These are phyloP conservation scores for Scaeva pyrastri DNA, from an alignment of 2,888 invertebrate species.

Conservation along the genomic window DNA sequence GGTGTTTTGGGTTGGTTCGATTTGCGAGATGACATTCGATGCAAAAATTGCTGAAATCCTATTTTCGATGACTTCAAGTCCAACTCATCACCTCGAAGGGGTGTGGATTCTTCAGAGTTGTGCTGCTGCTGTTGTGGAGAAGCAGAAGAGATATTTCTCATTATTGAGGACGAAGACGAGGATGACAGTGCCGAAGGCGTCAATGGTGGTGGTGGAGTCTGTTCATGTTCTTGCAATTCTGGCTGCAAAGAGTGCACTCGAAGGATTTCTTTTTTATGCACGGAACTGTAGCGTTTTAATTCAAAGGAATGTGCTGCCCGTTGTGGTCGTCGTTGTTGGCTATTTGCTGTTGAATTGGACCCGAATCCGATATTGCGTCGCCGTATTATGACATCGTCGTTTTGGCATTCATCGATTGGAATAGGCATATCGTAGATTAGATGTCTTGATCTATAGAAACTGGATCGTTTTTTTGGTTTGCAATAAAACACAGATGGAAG, in stretches of 20 bases:
- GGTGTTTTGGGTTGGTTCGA: slow-evolving; percentile 80
- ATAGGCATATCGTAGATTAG: slow-evolving; percentile 87
- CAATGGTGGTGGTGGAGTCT: slow-evolving; percentile 77
- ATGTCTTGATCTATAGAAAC: slow-evolving; percentile 85
- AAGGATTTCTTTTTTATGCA: slow-evolving; percentile 71
- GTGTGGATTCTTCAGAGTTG: background rate
- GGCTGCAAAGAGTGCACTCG: slow-evolving; percentile 83
- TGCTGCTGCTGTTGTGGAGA: slow-evolving; percentile 78
- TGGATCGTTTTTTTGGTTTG: slow-evolving; percentile 84
- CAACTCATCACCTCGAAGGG: slow-evolving; percentile 57
- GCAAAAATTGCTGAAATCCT: slow-evolving; percentile 83
- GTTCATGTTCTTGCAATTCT: slow-evolving; percentile 77
- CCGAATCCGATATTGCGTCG: slow-evolving; percentile 78
- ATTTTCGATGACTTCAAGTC: slow-evolving; percentile 73
- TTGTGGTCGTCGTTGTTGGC: slow-evolving; percentile 18
- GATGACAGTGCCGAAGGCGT: background rate
- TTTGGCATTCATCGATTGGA: slow-evolving; percentile 86
- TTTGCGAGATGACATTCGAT: slow-evolving; percentile 83
- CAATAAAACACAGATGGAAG: slow-evolving; percentile 82
- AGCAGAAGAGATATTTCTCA: slow-evolving; percentile 84
- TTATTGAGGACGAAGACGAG: slow-evolving; percentile 78
- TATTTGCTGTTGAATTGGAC: slow-evolving; percentile 27
- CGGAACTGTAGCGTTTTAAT: slow-evolving; percentile 50
- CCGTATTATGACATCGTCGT: slow-evolving; percentile 84
- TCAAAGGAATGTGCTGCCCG: slow-evolving; percentile 71